Evolutionary conservation across 2,888 invertebrate species (phyloP), one percentile per base, ranked within the genome.

Genomic region (Gortyna flavago): DNA sequence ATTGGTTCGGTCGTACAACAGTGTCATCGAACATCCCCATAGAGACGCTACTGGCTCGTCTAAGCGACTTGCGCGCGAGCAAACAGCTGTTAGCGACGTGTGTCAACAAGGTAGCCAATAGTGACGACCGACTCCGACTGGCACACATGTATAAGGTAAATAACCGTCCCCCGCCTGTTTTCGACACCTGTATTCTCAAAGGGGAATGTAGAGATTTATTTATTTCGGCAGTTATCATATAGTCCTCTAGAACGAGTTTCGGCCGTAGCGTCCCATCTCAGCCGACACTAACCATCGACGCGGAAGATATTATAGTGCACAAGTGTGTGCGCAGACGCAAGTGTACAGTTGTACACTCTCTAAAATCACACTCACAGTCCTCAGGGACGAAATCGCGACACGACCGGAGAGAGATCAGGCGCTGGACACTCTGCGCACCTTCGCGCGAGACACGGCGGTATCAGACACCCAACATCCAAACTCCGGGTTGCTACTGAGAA

Each of bases 101-200:
- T 89, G 91, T 97, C 44, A 96, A 96, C 85, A 97, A 97, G 44
- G 93, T 97, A 0, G 96, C 97, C 21, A 95, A 93, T 68, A 87
- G 95, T 0, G 97, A 98, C 16, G 97, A 97, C 75, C 94, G 97
- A 73, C 88, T 98, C 70, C 92, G 97, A 38, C 92, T 98, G 3
- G 98, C 98, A 0, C 97, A 97, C 79, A 97, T 97, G 84, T 97
- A 97, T 78, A 97, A 97, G 95, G 97, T 62, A 35, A 62, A 32
- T 21, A 32, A 61, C n/a, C 54, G 4, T 25, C 18, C 48, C 18
- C 48, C 5, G 18, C 1, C 18, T 5, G 6, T 48, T 51, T 8
- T 25, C 21, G 4, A 29, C 29, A 18, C 18, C 16, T 59, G 7
- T 16, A 59, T 29, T 29, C 29, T 16, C 29, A 59, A 29, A 7